Base-by-base conservation (phyloP, 2,888 invertebrate genomes). In the Marronus borbonicus region DNA sequence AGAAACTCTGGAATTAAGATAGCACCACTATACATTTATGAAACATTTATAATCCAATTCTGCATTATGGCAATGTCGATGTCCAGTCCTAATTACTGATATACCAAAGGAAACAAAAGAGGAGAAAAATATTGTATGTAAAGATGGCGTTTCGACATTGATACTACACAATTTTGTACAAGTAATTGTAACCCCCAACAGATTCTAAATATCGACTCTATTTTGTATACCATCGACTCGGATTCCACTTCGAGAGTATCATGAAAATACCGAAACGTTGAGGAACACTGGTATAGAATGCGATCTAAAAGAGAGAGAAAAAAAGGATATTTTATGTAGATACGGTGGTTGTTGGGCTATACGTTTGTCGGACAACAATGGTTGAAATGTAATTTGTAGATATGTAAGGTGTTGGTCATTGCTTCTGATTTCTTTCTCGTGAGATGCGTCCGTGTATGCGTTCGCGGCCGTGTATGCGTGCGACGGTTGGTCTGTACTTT, bases 381-480 rank as follows among this genome's bases (percentile, higher is more conserved):
- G 82, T 80, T 83, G 83, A 85, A 84, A 85, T 83, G 85, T 85
- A 85, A 86, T 86, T 86, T 86, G 82, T 84, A 84, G 81, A 83
- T 85, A 85, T 85, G 85, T 85, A 85, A 84, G 84, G 81, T 79
- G 76, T 72, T 64, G 72, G 72, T 74, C 72, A 74, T 74, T 74
- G 72, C 72, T 74, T 74, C 72, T 74, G 72, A 74, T 74, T 60
- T 74, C 60, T 74, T 74, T 74, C 72, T 60, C 50, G 24, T 20
- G 65, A 44, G 68, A n/a, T 3, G 24, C 68, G 72, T 74, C 39
- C 20, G 68, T 50, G 68, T 68, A 68, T 68, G 49, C 50, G 68
- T 68, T 24, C 68, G 68, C 20, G 50, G 28, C 28, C 28, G 20
- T 60, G 44, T 74, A 55, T 72, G 72, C 58, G 72, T 74, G 24